phyloP scores from a whole-genome alignment of 2,888 invertebrate genomes.

The Podabrus alpinus region DNA sequence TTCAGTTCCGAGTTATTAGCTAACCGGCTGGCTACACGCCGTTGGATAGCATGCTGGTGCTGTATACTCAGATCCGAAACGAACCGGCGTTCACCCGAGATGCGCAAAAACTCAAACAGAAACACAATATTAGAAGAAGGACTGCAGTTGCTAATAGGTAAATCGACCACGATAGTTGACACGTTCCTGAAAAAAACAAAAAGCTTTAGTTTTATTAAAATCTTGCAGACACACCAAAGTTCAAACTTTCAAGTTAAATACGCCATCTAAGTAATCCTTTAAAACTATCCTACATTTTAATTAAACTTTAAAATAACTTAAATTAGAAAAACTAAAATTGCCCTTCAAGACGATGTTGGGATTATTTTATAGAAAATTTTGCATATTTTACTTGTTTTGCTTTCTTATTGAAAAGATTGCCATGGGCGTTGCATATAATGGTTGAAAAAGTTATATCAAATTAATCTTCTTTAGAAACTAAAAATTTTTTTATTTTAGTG shows the following conservation, averaged over 20 bases:
- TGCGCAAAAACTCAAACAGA: conserved; percentile 62
- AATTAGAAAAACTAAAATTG: neutral
- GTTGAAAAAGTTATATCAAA: neutral
- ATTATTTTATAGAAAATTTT: neutral
- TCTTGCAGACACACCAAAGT: neutral
- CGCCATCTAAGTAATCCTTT: neutral
- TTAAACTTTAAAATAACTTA: neutral
- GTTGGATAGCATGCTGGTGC: conserved; percentile 49
- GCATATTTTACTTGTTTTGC: neutral
- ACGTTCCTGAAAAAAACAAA: conserved; percentile 56
- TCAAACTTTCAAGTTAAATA: neutral
- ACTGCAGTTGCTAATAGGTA: conserved; percentile 60
- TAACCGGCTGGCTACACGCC: conserved; percentile 44
- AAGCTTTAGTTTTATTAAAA: neutral
- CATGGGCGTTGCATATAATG: neutral
- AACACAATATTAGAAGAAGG: conserved; percentile 59
- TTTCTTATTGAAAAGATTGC: neutral
- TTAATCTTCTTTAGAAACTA: neutral
- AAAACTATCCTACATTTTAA: neutral
- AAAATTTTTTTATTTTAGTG: neutral
- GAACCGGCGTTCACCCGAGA: conserved; percentile 61
- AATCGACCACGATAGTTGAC: conserved; percentile 63
- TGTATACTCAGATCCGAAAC: conserved; percentile 57
- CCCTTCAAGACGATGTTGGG: neutral
- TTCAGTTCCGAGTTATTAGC: conserved; percentile 42